Evolutionary conservation across 2,888 invertebrate genomes (phyloP).

Genomic region (Pimpla rufipes): DNA sequence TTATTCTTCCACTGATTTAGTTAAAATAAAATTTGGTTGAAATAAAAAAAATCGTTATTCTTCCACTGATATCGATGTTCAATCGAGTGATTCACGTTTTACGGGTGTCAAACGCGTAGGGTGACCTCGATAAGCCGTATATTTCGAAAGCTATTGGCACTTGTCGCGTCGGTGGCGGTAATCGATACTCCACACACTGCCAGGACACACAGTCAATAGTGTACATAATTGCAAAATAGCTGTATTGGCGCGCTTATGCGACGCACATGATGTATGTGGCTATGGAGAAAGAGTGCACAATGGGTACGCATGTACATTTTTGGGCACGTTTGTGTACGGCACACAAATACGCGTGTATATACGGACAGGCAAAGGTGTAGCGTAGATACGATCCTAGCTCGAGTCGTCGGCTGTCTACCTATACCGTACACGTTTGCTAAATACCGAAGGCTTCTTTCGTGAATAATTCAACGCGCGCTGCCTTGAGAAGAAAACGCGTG

Average conservation of each 20-base stretch:
- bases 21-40: no score
- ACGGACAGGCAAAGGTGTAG: not conserved
- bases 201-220: conserved; percentile 3
- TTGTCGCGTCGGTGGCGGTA: conserved; percentile 72
- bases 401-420: conserved; percentile 35
- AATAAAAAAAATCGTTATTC: not conserved
- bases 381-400: conserved; percentile 57
- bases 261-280: conserved; percentile 2
- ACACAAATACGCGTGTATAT: no score
- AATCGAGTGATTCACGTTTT: conserved; percentile 1
- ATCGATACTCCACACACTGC: conserved; percentile 22
- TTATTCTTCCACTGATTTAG: no score
- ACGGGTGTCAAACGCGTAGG: conserved; percentile 7
- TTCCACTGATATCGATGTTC: not conserved
- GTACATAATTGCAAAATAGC: conserved; percentile 15
- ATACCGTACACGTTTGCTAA: conserved; percentile 74
- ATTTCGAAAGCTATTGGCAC: conserved; percentile 77
- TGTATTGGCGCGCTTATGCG: conserved; percentile 1
- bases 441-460: conserved; percentile 79
- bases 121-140: conserved; percentile 51
- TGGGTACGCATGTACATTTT: conserved; percentile 38
- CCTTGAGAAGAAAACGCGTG: conserved; percentile 79
- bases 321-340: conserved; percentile 11
- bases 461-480: conserved; percentile 80
- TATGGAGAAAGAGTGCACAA: conserved; percentile 30